Evolutionary conservation across 2,797 vertebrate genomes (phyloP).

Genomic region (Chloroceryle amazona): DNA sequence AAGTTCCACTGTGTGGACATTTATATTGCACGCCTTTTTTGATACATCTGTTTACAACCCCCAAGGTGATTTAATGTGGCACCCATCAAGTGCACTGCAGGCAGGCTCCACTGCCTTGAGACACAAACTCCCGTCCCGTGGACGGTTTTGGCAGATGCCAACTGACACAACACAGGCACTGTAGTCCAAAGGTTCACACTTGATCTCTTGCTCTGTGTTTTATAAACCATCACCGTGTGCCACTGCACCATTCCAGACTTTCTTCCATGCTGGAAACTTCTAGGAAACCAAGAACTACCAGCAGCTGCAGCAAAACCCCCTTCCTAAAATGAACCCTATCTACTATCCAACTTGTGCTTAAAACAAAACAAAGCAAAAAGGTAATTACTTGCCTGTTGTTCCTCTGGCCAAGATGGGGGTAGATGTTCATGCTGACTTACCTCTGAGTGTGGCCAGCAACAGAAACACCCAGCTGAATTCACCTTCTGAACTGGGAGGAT

Average conservation of each 20-base stretch:
- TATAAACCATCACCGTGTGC: not conserved
- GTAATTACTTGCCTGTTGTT: not conserved
- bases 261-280: not conserved
- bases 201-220: not conserved
- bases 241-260: not conserved
- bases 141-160: accelerated
- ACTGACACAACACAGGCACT: accelerated
- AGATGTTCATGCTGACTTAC: not conserved
- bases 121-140: accelerated
- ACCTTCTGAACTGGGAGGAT: not conserved
- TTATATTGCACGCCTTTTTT: accelerated
- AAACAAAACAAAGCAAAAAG: not conserved
- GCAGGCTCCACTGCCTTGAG: accelerated
- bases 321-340: not conserved
- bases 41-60: not conserved
- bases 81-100: accelerated
- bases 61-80: not conserved
- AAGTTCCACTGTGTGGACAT: not conserved
- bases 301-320: not conserved
- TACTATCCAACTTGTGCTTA: not conserved
- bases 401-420: accelerated
- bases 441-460: not conserved
- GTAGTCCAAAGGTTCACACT: accelerated
- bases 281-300: not conserved
- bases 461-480: not conserved